Conservation (phyloP, 2,113 vertebrate species). For the Xenotilapia leptura region DNA sequence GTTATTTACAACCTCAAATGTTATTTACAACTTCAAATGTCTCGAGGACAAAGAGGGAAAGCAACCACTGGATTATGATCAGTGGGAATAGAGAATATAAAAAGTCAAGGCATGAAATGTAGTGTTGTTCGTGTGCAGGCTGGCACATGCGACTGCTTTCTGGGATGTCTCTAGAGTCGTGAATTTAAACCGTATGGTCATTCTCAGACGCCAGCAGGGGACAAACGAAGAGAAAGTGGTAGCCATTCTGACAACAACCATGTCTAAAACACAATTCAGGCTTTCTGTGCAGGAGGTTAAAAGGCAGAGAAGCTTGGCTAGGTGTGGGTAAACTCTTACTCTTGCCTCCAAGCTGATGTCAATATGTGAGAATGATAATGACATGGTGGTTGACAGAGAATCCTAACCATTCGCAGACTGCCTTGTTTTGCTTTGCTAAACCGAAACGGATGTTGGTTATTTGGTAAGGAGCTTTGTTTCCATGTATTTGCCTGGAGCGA, state of each 20-base stretch:
- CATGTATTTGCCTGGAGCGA: conserved; percentile 13
- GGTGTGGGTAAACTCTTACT: neutral
- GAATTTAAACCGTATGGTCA: neutral
- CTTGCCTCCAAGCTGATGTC: neutral
- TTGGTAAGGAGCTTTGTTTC: conserved; percentile 11
- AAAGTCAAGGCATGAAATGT: neutral
- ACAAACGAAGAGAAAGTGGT: neutral
- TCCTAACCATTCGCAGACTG: conserved; percentile 37
- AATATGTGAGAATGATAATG: conserved; percentile 35
- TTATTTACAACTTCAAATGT: conserved; percentile 62
- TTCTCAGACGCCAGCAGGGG: neutral
- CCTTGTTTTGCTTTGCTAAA: conserved; percentile 40
- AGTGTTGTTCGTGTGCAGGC: neutral
- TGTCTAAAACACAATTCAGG: neutral
- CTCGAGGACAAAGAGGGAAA: conserved; percentile 26
- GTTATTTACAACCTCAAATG: conserved; percentile 59
- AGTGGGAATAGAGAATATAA: neutral
- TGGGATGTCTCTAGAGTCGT: neutral
- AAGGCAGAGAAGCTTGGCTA: neutral
- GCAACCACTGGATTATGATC: conserved; percentile 22
- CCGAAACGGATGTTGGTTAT: conserved; percentile 40
- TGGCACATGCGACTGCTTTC: neutral
- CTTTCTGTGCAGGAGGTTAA: neutral
- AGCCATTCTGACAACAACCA: neutral
- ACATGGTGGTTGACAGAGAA: conserved; percentile 37